Base-by-base conservation (phyloP, 2,797 vertebrate genomes). In the Sebastes wilsoni region DNA sequence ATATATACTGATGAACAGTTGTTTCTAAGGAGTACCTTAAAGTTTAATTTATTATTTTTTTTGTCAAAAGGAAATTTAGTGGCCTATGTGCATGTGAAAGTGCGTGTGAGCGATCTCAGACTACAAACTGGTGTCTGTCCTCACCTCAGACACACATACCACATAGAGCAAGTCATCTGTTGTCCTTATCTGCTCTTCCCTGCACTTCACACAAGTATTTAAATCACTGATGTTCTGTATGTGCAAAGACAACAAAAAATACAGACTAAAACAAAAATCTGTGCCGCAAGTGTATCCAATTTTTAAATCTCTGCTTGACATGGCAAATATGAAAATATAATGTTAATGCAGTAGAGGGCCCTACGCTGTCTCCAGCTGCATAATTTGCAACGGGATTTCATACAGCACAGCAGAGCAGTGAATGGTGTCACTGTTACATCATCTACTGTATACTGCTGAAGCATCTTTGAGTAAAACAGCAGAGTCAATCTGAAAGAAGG, bases 101-200 rank as follows among this genome's bases (percentile, higher is more conserved):
- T 23, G 16, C 11, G 10, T 36, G 12, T 52, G 38, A 67, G 14
- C n/a, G 20, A 16, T 72, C 18, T 67, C 66, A 52, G 16, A 27
- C 7, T 52, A 58, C 18, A 22, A 77, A 72, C 81, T 81, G 78
- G 68, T 54, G 72, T 80, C 79, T 55, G 79, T 82, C 77, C 69
- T 86, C 82, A 87, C 81, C 52, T 90, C 79, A 60, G 38, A 84
- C 68, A 88, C 73, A 77, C 88, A 92, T 89, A 89, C 88, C 88
- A 66, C 46, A 80, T 16, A 56, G 32, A 56, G 7, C 46, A 81
- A 49, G 7, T 87, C 83, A 88, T 76, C 61, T 34, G 27, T 52
- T 42, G 10, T 64, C 60, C 23, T 84, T 74, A 75, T 66, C 73
- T 16, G 13, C n/a, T 69, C 36, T 38, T 56, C 20, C 18, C 52